phyloP scores from a whole-genome alignment of 2,797 vertebrate genomes.

The Lutjanus argentimaculatus region DNA sequence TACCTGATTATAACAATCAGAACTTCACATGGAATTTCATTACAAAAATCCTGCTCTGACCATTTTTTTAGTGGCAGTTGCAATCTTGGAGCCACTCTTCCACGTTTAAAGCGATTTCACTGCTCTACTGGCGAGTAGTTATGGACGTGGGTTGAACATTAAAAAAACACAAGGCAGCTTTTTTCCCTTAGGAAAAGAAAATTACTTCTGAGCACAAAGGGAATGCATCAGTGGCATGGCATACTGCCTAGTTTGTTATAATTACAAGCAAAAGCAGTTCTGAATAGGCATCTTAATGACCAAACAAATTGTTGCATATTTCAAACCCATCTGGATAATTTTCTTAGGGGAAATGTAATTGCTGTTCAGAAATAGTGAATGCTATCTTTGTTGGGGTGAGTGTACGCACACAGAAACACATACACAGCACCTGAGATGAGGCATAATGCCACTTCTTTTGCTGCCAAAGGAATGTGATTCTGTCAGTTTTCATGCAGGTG shows the following conservation, averaged over 20 bases:
- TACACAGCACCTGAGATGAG: constrained; percentile 44
- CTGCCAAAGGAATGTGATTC: constrained; percentile 6
- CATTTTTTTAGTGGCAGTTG: not conserved
- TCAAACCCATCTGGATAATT: constrained; percentile 84
- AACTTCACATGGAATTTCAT: not conserved
- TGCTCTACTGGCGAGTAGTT: constrained; percentile 54
- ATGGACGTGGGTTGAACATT: constrained; percentile 70
- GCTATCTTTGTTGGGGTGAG: constrained; percentile 55
- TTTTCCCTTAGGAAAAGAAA: constrained; percentile 68
- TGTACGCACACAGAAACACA: not conserved
- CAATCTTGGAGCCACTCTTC: constrained; percentile 50
- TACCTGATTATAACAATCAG: constrained; percentile 14
- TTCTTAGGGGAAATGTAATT: constrained; percentile 82
- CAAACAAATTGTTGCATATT: constrained; percentile 85
- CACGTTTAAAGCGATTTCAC: constrained; percentile 58
- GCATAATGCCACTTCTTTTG: constrained; percentile 29
- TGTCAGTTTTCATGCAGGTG: constrained; percentile 37
- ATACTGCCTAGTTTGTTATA: constrained; percentile 78
- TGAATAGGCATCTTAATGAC: constrained; percentile 84
- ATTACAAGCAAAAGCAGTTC: constrained; percentile 82
- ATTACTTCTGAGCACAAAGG: constrained; percentile 79
- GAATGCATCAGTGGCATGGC: constrained; percentile 77
- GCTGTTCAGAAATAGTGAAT: constrained; percentile 73
- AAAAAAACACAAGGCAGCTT: constrained; percentile 65
- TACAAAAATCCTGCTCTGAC: constrained; percentile 9